Percentiles rank a stretch among this genome's conserved stretches.
Evolutionary conservation across 2,797 vertebrate species (phyloP).

Genomic region (Centropyge bicolor): DNA sequence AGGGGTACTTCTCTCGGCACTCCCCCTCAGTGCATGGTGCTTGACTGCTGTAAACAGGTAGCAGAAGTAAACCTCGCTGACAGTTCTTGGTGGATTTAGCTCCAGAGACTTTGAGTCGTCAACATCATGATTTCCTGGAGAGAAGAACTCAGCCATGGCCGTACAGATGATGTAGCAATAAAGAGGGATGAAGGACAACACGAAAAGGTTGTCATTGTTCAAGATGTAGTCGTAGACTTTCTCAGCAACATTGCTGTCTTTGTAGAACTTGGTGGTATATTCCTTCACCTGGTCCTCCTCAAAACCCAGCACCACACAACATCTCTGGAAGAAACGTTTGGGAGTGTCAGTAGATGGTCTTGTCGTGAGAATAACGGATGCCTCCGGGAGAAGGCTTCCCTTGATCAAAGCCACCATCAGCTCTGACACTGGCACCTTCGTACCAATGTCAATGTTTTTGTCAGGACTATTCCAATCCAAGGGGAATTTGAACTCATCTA

Average conservation of each 20-base stretch:
- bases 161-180: constrained; percentile 85
- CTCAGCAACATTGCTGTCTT: constrained; percentile 53
- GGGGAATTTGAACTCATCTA: constrained; percentile 80
- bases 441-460: constrained; percentile 43
- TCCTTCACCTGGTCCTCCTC: constrained; percentile 80
- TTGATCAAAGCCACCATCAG: constrained; percentile 77
- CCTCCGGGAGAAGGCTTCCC: constrained; percentile 73
- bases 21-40: constrained; percentile 71
- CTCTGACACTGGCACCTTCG: constrained; percentile 67
- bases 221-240: constrained; percentile 79
- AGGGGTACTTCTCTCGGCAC: constrained; percentile 40
- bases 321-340: constrained; percentile 75
- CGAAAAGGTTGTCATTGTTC: constrained; percentile 77
- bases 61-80: constrained; percentile 82
- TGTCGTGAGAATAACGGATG: constrained; percentile 77
- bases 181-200: constrained; percentile 82
- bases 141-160: constrained; percentile 78
- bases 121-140: constrained; percentile 26
- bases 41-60: constrained; percentile 79
- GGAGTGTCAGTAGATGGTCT: constrained; percentile 75
- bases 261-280: constrained; percentile 79
- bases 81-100: constrained; percentile 75
- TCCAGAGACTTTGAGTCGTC: constrained; percentile 60
- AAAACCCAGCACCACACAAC: constrained; percentile 80
- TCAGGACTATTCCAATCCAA: constrained; percentile 59